phyloP scores from a whole-genome alignment of 2,888 invertebrate species.

The Drosophila nr. medialis region DNA sequence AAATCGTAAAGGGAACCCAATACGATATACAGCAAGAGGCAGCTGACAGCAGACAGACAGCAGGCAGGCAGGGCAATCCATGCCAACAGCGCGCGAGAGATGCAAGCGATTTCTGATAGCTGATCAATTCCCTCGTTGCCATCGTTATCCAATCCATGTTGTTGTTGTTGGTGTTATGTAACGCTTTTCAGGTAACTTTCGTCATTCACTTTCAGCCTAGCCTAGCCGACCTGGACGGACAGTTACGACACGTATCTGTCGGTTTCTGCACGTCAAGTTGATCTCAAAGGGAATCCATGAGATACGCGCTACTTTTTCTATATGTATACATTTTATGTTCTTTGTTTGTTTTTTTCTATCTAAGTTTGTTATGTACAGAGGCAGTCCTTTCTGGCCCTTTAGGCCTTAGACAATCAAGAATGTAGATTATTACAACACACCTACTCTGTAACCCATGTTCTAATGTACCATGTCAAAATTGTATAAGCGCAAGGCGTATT shows the following conservation, averaged over 20 bases:
- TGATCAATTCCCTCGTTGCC: constrained; percentile 19
- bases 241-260: constrained; percentile 17
- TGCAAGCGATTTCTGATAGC: constrained; percentile 9
- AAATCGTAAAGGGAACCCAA: constrained; percentile 78
- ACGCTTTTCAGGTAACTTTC: constrained; percentile 54
- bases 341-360: constrained; percentile 31
- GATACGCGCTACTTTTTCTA: constrained; percentile 75
- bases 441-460: constrained; percentile 7
- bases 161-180: constrained; percentile 65
- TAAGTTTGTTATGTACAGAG: constrained; percentile 23
- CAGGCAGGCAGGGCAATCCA: constrained; percentile 47
- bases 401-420: constrained; percentile 2
- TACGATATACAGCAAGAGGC: constrained; percentile 75
- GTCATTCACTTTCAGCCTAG: constrained; percentile 21
- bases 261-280: constrained; percentile 49
- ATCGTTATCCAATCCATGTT: constrained; percentile 45
- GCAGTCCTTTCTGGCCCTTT: constrained; percentile 12
- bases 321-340: constrained; percentile 24
- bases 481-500: constrained; percentile 25
- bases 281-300: constrained; percentile 84
- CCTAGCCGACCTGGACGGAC: constrained; percentile 16
- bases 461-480: constrained; percentile 8
- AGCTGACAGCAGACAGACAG: constrained; percentile 39
- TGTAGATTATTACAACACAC: constrained; percentile 20
- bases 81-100: constrained; percentile 16